These are phyloP conservation scores for Phalacrocorax pelagicus DNA, from an alignment of 2,113 vertebrate species.

Conservation along the genomic window DNA sequence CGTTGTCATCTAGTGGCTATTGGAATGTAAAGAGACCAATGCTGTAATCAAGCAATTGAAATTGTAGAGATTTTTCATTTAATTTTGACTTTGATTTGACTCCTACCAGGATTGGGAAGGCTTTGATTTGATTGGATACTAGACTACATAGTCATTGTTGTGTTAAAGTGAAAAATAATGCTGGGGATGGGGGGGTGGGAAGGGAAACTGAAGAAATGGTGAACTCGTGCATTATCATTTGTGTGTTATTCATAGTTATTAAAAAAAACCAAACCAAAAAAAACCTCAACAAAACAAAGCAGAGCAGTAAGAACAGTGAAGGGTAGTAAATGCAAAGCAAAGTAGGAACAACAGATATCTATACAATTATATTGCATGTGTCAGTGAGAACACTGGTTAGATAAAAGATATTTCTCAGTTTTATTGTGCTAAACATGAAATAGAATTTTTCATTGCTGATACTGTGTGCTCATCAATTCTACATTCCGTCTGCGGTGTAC, in stretches of 20 bases:
- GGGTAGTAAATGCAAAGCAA: neutral
- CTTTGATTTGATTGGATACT: neutral
- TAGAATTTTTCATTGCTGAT: conserved; percentile 29
- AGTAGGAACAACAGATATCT: neutral
- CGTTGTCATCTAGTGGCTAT: neutral
- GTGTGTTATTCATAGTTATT: neutral
- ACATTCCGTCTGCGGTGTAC: neutral
- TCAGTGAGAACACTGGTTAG: neutral
- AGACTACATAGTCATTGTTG: neutral
- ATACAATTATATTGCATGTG: neutral
- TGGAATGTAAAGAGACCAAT: neutral
- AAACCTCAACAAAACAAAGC: neutral
- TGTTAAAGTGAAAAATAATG: neutral
- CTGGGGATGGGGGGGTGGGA: neutral
- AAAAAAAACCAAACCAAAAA: neutral
- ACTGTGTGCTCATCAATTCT: conserved; percentile 5
- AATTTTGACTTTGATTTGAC: neutral
- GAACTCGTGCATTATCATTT: neutral
- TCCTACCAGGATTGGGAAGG: neutral
- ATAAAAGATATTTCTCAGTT: neutral
- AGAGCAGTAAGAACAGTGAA: neutral
- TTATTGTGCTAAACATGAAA: conserved; percentile 31
- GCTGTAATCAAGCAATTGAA: neutral
- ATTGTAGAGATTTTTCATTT: neutral
- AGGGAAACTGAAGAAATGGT: neutral